Conservation (phyloP, 2,113 vertebrate species). For the Phoxinus phoxinus region DNA sequence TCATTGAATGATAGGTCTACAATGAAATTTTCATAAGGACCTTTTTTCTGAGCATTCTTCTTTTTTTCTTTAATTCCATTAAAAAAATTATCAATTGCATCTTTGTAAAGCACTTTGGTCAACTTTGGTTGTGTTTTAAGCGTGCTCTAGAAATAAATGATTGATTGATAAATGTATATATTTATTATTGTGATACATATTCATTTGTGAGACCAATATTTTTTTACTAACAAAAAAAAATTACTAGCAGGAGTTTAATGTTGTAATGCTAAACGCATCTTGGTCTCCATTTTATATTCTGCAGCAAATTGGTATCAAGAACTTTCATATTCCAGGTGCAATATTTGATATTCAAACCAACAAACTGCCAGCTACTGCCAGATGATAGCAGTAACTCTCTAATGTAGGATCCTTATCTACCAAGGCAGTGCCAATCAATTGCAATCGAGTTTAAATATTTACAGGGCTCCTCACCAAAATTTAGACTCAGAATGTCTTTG, state of each 20-base stretch:
- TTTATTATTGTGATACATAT: too few species aligned
- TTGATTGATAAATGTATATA: too few species aligned
- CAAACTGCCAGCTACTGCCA: background rate
- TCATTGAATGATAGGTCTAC: too few species aligned
- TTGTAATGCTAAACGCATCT: background rate
- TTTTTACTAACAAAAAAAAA: too few species aligned
- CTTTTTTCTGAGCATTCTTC: too few species aligned
- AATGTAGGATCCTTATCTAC: background rate
- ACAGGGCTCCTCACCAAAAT: background rate
- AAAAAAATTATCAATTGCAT: too few species aligned
- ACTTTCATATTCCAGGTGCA: background rate
- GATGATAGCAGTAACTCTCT: background rate
- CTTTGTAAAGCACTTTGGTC: too few species aligned
- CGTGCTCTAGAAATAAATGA: too few species aligned
- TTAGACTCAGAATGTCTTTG: background rate
- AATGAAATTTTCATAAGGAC: too few species aligned
- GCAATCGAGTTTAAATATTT: background rate
- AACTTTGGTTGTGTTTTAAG: too few species aligned
- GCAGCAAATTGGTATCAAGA: background rate
- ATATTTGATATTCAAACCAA: conserved; percentile 9
- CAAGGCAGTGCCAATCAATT: background rate
- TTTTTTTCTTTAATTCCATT: too few species aligned
- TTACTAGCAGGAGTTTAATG: background rate
- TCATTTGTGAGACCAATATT: too few species aligned
- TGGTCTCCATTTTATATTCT: background rate